Evolutionary conservation across 1,140 invertebrate genomes (phyloP).

Genomic region (Trichomalopsis sarcophagae): DNA sequence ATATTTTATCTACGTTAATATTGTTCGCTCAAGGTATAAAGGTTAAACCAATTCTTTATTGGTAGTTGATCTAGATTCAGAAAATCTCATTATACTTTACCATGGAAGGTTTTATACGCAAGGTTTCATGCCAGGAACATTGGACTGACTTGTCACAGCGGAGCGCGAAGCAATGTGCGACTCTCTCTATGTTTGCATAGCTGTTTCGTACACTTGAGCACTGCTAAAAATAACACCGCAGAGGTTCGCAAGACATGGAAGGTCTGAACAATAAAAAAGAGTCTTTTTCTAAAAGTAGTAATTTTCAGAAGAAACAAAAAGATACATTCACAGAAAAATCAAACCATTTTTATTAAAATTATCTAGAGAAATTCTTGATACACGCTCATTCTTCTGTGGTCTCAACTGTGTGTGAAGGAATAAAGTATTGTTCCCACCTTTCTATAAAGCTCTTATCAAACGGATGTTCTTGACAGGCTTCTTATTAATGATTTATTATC

Average conservation of each 20-base stretch:
- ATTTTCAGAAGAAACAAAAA: neutral
- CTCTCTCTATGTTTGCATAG: slow-evolving; percentile 3
- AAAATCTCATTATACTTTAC: slow-evolving; percentile 9
- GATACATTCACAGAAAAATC: too few species aligned
- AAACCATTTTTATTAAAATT: slow-evolving; percentile 8
- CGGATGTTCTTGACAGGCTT: slow-evolving; percentile 24
- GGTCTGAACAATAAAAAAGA: neutral
- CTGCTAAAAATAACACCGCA: slow-evolving; percentile 8
- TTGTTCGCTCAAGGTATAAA: too few species aligned
- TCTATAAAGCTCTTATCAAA: slow-evolving; percentile 24
- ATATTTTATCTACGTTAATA: too few species aligned
- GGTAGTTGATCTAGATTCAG: neutral
- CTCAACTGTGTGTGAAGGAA: neutral
- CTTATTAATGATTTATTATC: slow-evolving; percentile 21
- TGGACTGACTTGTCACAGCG: neutral
- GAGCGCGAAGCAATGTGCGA: neutral
- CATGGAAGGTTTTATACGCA: slow-evolving; percentile 5
- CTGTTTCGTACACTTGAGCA: neutral
- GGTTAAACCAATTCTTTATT: neutral
- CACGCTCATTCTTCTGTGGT: neutral
- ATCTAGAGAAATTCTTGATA: neutral
- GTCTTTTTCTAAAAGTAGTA: neutral
- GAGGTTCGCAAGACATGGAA: neutral
- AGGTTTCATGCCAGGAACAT: neutral
- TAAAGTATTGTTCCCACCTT: slow-evolving; percentile 23